phyloP scores from a whole-genome alignment of 2,797 vertebrate species.

The Momotus momota region DNA sequence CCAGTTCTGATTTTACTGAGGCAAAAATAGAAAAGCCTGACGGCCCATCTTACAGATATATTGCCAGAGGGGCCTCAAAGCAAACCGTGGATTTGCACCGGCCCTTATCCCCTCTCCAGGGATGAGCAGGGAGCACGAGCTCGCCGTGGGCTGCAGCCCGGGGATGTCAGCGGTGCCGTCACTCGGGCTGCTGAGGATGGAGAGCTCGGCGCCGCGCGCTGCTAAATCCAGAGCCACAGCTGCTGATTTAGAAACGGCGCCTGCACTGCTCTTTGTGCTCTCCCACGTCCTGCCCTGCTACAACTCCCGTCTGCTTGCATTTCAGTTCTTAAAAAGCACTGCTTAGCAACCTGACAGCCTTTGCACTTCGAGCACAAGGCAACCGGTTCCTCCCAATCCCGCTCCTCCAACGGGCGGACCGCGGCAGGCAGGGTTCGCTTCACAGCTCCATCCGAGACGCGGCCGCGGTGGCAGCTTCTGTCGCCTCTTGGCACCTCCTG shows the following conservation, averaged over 20 bases:
- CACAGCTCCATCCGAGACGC: accelerated
- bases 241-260: conserved; percentile 9
- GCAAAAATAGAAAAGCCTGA: accelerated
- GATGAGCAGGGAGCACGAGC: neutral
- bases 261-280: neutral
- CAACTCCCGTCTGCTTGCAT: neutral
- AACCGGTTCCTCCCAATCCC: neutral
- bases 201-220: neutral
- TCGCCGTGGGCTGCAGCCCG: neutral
- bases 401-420: neutral
- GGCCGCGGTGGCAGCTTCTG: neutral
- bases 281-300: conserved; percentile 39
- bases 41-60: accelerated
- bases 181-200: neutral
- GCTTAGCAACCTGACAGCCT: conserved; percentile 37
- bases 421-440: accelerated
- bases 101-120: neutral
- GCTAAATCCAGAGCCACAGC: neutral
- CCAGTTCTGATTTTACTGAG: neutral
- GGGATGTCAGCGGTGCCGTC: neutral
- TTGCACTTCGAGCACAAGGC: neutral
- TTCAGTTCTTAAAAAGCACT: neutral
- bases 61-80: neutral
- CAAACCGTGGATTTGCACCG: neutral
- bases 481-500: neutral